Conservation (phyloP, 2,888 invertebrate genomes). For the Catocala nupta region DNA sequence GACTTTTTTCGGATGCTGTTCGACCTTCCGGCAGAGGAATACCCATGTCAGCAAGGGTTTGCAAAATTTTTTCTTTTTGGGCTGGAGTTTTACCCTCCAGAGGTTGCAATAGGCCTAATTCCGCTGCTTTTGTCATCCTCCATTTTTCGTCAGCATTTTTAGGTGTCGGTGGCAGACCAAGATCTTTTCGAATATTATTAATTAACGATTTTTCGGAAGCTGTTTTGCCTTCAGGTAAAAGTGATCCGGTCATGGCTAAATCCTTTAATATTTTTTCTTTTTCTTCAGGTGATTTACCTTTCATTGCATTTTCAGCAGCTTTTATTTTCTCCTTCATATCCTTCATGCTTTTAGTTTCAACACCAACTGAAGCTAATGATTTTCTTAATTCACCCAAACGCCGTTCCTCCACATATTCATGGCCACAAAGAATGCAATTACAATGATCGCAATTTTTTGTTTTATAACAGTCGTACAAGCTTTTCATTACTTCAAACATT, state of each 20-base stretch:
- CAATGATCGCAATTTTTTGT: conserved; percentile 58
- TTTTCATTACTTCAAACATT: conserved; percentile 76
- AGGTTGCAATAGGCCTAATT: too few relatives aligned
- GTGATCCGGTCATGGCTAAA: conserved; percentile 3
- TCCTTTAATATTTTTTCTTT: conserved; percentile 21
- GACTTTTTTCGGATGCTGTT: conserved; percentile 22
- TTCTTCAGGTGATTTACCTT: background rate
- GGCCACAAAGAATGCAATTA: conserved; percentile 1
- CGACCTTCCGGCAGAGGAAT: conserved; percentile 19
- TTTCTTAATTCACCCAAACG: conserved; percentile 11
- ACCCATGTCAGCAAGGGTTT: conserved; percentile 7
- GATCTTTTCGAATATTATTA: too few relatives aligned
- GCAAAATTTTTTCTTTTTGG: conserved; percentile 1
- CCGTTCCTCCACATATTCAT: too few relatives aligned
- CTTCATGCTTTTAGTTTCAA: conserved; percentile 19
- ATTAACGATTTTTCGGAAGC: too few relatives aligned
- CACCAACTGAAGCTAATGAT: conserved; percentile 19
- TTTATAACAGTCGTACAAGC: conserved; percentile 73
- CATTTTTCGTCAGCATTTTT: too few relatives aligned
- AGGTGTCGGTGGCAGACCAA: too few relatives aligned
- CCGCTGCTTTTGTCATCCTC: too few relatives aligned
- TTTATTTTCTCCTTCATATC: conserved; percentile 11
- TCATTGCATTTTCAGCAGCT: too few relatives aligned
- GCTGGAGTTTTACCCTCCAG: too few relatives aligned
- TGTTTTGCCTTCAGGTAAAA: too few relatives aligned